These are phyloP conservation scores for Hydra vulgaris DNA, from an alignment of 30 jellyfish, hydroid and myxozoan genomes.

Conservation along the genomic window DNA sequence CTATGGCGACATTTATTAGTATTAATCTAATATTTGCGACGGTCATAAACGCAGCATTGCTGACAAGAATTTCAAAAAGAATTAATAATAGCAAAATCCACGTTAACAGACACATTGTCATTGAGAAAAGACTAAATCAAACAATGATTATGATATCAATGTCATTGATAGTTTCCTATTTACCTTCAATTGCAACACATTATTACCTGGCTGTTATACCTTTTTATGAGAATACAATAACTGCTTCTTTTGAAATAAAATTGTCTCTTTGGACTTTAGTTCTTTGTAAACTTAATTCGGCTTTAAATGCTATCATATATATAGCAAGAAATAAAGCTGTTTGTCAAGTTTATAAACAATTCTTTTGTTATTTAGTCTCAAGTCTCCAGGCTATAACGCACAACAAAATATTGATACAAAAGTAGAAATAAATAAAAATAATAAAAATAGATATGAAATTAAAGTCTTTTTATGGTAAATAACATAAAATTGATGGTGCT, in stretches of 20 bases:
- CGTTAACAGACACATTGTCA: neutral
- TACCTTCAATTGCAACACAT: neutral
- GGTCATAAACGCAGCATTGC: neutral
- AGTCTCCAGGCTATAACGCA: no score
- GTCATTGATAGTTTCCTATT: neutral
- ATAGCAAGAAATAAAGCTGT: neutral
- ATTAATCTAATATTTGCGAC: neutral
- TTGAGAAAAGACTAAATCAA: neutral
- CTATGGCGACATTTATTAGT: neutral
- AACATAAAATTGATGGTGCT: no score
- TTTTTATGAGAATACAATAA: neutral
- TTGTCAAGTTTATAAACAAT: neutral
- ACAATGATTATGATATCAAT: neutral
- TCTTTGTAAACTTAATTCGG: neutral
- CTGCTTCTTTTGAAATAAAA: neutral
- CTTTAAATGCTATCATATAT: neutral
- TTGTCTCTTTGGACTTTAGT: neutral
- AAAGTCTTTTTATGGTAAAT: no score
- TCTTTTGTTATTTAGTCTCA: neutral
- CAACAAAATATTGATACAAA: no score
- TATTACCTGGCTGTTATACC: neutral
- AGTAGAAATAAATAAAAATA: no score
- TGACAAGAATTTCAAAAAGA: neutral
- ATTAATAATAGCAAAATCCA: neutral
- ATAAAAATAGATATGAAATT: no score